Base-by-base conservation (phyloP, 92 coral and sea anemone species). In the Palythoa grandiflora region DNA sequence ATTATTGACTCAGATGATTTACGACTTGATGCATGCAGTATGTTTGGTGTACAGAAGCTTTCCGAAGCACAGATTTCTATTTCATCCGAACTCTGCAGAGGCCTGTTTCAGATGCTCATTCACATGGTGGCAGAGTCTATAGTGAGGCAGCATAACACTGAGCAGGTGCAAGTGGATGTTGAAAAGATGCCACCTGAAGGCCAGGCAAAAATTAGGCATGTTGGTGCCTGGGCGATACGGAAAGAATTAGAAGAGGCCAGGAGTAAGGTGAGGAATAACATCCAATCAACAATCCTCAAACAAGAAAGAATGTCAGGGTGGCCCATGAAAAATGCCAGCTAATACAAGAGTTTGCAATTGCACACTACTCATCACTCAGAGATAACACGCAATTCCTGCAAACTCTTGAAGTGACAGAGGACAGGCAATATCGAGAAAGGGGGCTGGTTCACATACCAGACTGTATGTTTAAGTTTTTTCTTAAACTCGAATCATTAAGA, bases 401-500 rank as follows among this genome's bases (percentile, higher is more conserved):
- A 2, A 86, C 87, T 2, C 61, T 86, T 53, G 92, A 85, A 19
- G 87, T 85, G 5, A 85, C 87, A 0, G 87, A 85, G 52, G 84
- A 51, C 17, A 61, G 76, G 8, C 89, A 87, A 61, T 87, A 76
- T 63, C 51, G 89, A 40, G 83, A 85, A 13, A 80, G 80, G 59
- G 87, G 89, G 1, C 89, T 90, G 1, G 28, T 79, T 0, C 89
- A 90, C 70, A 73, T 90, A 28, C 20, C 87, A 11, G 91, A 88
- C 68, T 35, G 73, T 48, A 8, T 68, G 75, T 9, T 78, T 87
- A 38, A 8, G 1, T 2, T 87, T 50, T 40, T 40, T 7, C 70
- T 87, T 40, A 87, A 77, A 60, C 68, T 60, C 4, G 68, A 60
- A 20, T 60, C 15, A 50, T 60, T 59, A 6, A 78, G 89, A 39